Percentiles rank a stretch among this genome's conserved stretches.
Conservation (phyloP, 2,888 invertebrate genomes). For the Eueremaeus valkanovi region DNA sequence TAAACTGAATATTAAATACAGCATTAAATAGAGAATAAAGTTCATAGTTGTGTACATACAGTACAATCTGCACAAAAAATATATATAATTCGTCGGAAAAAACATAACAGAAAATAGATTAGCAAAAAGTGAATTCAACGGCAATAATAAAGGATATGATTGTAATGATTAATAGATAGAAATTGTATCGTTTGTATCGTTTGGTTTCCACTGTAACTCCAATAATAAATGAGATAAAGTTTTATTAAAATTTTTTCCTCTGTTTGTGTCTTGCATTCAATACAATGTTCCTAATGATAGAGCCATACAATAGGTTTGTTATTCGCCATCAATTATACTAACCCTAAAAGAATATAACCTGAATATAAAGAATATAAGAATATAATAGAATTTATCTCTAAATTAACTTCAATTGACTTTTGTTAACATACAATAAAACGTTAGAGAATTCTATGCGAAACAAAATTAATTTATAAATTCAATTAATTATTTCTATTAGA, state of each 20-base stretch:
- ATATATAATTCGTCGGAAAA: not conserved
- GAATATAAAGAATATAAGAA: not conserved
- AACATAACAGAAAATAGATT: not conserved
- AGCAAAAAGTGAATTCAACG: conserved; percentile 11
- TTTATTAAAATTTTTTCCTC: conserved; percentile 5
- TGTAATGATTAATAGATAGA: conserved; percentile 11
- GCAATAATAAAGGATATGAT: not conserved
- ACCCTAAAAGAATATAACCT: not conserved
- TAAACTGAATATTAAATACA: not conserved
- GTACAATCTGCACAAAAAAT: too few species aligned
- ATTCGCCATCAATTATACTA: not conserved
- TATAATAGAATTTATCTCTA: not conserved
- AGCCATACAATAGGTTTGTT: not conserved
- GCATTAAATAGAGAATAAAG: not conserved
- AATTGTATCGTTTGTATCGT: too few species aligned
- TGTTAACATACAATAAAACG: not conserved
- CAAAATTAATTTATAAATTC: too few species aligned
- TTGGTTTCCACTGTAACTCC: conserved; percentile 7
- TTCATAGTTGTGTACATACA: too few species aligned
- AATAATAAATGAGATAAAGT: conserved; percentile 6
- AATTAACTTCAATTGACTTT: not conserved
- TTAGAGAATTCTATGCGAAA: too few species aligned
- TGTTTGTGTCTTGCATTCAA: conserved; percentile 2
- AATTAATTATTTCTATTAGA: too few species aligned
- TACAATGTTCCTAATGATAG: conserved; percentile 1